Evolutionary conservation across 30 jellyfish, hydroid and myxozoan genomes (phyloP).

Genomic region (Turritopsis rubra): DNA sequence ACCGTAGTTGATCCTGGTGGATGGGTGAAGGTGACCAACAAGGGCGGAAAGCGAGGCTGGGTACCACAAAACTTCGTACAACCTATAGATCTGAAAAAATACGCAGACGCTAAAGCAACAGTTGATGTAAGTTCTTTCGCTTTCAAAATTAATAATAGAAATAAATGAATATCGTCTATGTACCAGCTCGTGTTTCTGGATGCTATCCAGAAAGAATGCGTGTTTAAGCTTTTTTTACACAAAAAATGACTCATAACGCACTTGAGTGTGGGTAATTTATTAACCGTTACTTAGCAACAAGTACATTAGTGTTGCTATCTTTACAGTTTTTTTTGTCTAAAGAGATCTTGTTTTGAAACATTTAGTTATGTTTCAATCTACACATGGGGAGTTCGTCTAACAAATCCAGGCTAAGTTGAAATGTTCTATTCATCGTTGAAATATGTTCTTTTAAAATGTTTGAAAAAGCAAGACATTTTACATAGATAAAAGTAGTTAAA

Average conservation of each 20-base stretch:
- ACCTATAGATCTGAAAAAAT: slow-evolving; percentile 22
- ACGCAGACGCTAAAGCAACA: slow-evolving; percentile 20
- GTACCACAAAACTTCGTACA: slow-evolving; percentile 32
- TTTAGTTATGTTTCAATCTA: neutral
- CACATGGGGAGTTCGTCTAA: neutral
- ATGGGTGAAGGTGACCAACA: slow-evolving; percentile 29
- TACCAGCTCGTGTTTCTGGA: no score
- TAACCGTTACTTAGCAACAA: neutral
- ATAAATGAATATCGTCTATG: no score
- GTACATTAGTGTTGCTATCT: neutral
- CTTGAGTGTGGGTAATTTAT: neutral
- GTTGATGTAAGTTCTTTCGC: slow-evolving; percentile 12
- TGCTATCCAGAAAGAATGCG: neutral
- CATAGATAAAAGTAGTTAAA: neutral
- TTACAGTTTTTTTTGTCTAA: no score
- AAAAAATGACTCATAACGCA: neutral
- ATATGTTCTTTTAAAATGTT: neutral
- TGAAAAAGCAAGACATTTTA: neutral
- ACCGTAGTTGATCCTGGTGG: slow-evolving; percentile 23
- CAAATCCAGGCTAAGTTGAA: no score
- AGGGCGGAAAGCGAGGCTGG: slow-evolving; percentile 21
- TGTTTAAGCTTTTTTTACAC: neutral
- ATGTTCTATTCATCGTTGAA: no score
- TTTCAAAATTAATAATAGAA: no score
- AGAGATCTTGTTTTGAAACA: neutral